Evolutionary conservation across 2,113 vertebrate genomes (phyloP), one percentile per base, ranked within the genome.

Genomic region (Numenius arquata): DNA sequence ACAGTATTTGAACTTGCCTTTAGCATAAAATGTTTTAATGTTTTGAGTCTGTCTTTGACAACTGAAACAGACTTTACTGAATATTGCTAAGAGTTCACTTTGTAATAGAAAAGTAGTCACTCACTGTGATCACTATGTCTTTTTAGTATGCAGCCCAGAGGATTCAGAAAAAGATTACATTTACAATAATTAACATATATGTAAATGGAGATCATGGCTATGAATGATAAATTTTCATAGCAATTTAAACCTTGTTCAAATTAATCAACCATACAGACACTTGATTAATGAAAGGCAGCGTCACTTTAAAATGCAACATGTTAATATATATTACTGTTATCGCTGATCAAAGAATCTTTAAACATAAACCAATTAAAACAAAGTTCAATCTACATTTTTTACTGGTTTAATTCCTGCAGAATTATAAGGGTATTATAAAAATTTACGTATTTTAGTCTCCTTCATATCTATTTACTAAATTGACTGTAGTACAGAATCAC

Each of bases 171-270:
- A 98, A 98, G 98, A 98, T 98, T 98, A 98, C 98, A 98, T 98
- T 98, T 98, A 98, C 98, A 97, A 97, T 98, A 98, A 98, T 98
- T 98, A 98, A 98, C 98, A 98, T 98, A 98, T 98, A 98, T 98
- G 98, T 98, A 98, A 98, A 98, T 98, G 98, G 97, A 98, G 98
- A 98, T 98, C 98, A 98, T 98, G 98, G 98, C 98, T 98, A 98
- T 98, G 98, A 98, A 98, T 98, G 98, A 98, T 98, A 98, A 98
- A 98, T 98, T 98, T 98, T 98, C 98, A 98, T 98, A 98, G 98
- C 98, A 98, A 98, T 98, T 98, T 98, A 98, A 98, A 98, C 97
- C 98, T 98, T 98, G 98, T 98, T 98, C 98, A 98, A 98, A 98
- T 98, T 98, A 98, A 98, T 98, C 98, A 98, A 98, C 98, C 98